Base-by-base conservation (phyloP, 2,888 invertebrate species). In the Altica lythri region DNA sequence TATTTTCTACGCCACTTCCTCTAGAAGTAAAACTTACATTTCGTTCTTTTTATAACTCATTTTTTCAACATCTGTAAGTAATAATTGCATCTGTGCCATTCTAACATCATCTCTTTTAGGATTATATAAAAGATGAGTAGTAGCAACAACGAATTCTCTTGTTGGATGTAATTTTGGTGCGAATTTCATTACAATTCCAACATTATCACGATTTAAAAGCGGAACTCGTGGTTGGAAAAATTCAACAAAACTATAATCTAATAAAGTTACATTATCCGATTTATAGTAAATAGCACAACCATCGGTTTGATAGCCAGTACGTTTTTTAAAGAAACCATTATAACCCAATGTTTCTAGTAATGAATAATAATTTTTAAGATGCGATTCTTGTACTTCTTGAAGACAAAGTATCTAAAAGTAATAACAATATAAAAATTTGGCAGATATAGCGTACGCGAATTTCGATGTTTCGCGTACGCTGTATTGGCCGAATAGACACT, bases 101-200 rank as follows among this genome's bases (percentile, higher is more conserved):
- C 95, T 85, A 1, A 97, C 86, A 73, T 98, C 97, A 13, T 90
- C 86, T 29, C 98, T 80, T 62, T 79, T 85, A 0, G 93, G 95
- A 79, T 98, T 98, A 75, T 90, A 99, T 6, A 98, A 78, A 37
- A 99, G 79, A 76, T 99, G 99, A 0, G 98, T 98, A 8, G 94
- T 98, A 2, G 93, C 92, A 1, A 98, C 84, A 44, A 92, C 82
- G 30, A 96, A 75, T 4, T 83, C 78, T 1, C 78, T 76, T 1
- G 77, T 64, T 0, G 80, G 79, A 46, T 77, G 67, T 0, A 73
- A 68, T 54, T 77, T 81, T 0, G 86, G 81, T 10, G 78, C 75
- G 52, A 97, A 81, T 72, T 89, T 89, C 2, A 86, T 86, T 50
- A 96, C 80, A 6, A 95, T 72, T 0, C 87, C 97, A 43, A 97